Conservation (phyloP, 2,113 vertebrate species). For the Saguinus midas region DNA sequence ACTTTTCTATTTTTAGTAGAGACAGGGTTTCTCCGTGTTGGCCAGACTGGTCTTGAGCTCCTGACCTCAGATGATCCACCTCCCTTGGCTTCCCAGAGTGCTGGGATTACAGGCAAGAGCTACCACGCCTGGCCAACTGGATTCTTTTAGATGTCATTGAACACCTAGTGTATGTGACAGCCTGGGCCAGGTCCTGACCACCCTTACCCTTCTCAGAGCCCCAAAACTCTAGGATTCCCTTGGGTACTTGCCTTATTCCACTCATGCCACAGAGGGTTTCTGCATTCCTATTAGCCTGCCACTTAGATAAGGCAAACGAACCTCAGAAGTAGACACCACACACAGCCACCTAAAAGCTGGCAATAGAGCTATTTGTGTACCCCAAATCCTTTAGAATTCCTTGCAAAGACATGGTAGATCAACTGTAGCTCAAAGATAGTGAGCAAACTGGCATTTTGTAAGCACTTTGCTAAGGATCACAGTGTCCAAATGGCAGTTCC, state of each 20-base stretch:
- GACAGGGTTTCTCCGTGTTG: too few relatives aligned
- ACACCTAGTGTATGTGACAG: too few relatives aligned
- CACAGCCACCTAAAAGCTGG: rapidly evolving
- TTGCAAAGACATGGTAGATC: neutral
- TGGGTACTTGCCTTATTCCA: neutral
- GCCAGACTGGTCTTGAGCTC: too few relatives aligned
- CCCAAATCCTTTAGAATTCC: neutral
- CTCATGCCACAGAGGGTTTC: neutral
- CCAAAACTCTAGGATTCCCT: neutral
- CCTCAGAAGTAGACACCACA: neutral
- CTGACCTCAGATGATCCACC: too few relatives aligned
- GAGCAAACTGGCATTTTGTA: neutral
- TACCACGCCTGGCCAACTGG: neutral
- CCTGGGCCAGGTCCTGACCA: neutral
- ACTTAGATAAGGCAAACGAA: neutral
- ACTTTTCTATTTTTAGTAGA: too few relatives aligned
- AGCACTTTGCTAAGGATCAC: neutral
- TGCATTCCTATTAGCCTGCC: neutral
- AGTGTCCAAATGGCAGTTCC: neutral
- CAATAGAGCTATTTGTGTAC: neutral
- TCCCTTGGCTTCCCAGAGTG: too few relatives aligned
- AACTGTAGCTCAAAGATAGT: neutral
- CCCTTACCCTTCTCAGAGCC: neutral
- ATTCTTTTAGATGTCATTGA: neutral
- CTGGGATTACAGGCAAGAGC: too few relatives aligned